Conservation (phyloP, 1,140 invertebrate genomes). For the Calliopsis andreniformis region DNA sequence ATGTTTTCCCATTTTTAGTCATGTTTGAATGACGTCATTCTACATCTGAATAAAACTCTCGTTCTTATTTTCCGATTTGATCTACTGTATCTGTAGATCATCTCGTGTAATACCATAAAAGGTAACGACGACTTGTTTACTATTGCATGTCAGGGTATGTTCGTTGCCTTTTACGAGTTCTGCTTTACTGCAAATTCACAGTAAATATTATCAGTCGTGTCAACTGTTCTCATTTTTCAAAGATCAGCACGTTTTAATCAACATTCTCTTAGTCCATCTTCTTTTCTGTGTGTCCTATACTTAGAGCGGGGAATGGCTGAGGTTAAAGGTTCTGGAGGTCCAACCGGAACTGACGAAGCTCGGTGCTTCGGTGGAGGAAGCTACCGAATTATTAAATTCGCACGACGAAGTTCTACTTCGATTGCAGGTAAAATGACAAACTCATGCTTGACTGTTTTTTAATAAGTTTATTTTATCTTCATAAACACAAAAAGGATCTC, state of each 20-base stretch:
- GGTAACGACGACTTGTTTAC: slow-evolving; percentile 10
- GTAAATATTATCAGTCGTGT: not conserved
- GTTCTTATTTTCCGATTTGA: not conserved
- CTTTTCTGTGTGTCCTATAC: slow-evolving; percentile 69
- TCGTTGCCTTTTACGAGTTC: slow-evolving; percentile 30
- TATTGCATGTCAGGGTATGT: slow-evolving; percentile 5
- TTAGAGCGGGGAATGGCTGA: slow-evolving; percentile 91
- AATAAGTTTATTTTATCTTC: too few species aligned
- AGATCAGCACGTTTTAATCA: too few species aligned
- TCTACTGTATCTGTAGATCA: slow-evolving; percentile 10
- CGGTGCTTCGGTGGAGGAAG: slow-evolving; percentile 89
- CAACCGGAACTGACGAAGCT: slow-evolving; percentile 91
- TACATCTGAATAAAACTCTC: slow-evolving; percentile 16
- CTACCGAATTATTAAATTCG: slow-evolving; percentile 87
- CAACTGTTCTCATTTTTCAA: not conserved
- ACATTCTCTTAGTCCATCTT: not conserved
- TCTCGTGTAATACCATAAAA: slow-evolving; percentile 22
- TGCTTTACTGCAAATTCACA: not conserved
- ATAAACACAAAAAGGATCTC: too few species aligned
- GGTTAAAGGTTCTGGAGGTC: slow-evolving; percentile 93
- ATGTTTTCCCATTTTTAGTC: not conserved
- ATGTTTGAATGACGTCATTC: not conserved
- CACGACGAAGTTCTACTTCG: slow-evolving; percentile 93
- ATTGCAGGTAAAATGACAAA: slow-evolving; percentile 86
- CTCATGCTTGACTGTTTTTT: not conserved